phyloP scores from a whole-genome alignment of 2,888 invertebrate species.

The Clistopyga incitator region DNA sequence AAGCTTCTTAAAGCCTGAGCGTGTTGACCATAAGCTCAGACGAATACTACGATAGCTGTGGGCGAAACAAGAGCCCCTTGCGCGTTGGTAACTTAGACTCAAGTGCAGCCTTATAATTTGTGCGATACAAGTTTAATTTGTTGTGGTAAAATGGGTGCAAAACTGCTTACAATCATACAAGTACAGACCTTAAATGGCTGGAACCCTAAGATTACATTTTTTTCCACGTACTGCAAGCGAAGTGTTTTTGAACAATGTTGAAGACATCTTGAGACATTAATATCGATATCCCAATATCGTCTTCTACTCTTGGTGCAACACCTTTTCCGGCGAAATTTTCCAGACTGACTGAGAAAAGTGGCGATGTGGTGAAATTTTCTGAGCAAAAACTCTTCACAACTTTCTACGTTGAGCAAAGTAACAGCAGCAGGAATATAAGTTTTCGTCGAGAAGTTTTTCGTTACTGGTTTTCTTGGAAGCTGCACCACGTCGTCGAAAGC shows the following conservation, averaged over 20 bases:
- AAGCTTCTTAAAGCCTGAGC: slow-evolving; percentile 10
- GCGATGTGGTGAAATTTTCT: slow-evolving; percentile 2
- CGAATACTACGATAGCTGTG: neutral
- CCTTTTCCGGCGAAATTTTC: slow-evolving; percentile 7
- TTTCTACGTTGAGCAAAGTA: slow-evolving; percentile 7
- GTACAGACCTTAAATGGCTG: neutral
- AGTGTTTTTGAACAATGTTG: neutral
- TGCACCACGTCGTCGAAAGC: slow-evolving; percentile 26
- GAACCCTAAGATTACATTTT: neutral
- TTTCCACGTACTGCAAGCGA: neutral
- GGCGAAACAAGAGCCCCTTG: no score
- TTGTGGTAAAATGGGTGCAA: no score
- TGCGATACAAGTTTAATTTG: neutral
- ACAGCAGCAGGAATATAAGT: slow-evolving; percentile 32
- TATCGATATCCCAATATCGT: slow-evolving; percentile 5
- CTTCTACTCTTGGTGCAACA: neutral
- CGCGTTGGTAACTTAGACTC: no score
- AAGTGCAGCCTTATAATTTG: neutral
- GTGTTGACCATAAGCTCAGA: neutral
- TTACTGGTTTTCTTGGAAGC: slow-evolving; percentile 20
- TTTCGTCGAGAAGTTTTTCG: slow-evolving; percentile 37
- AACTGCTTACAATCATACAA: slow-evolving; percentile 7
- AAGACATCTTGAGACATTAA: neutral
- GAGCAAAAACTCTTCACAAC: slow-evolving; percentile 14
- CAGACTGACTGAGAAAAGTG: neutral